Evolutionary conservation across 1,140 invertebrate species (phyloP).

Genomic region (Caligus rogercresseyi): DNA sequence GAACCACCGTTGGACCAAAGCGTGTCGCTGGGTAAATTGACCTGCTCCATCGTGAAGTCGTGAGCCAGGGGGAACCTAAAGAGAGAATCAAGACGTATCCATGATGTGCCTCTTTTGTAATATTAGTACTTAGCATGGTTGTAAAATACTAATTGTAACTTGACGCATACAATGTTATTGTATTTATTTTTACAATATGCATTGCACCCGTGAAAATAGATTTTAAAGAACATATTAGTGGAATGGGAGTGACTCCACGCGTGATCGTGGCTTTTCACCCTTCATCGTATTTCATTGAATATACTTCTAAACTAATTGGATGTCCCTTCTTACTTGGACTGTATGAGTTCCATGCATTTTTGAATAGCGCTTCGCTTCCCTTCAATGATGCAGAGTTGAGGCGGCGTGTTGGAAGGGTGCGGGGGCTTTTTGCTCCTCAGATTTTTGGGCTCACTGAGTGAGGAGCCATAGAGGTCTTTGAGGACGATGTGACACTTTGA

Average conservation of each 20-base stretch:
- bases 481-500: conserved; percentile 57
- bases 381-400: conserved; percentile 27
- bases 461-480: conserved; percentile 52
- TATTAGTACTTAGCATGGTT: too few relatives aligned
- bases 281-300: too few relatives aligned
- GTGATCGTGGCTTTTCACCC: too few relatives aligned
- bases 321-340: conserved; percentile 40
- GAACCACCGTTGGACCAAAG: conserved; percentile 19
- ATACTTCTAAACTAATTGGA: too few relatives aligned
- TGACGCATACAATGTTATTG: too few relatives aligned
- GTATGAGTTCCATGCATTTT: conserved; percentile 57
- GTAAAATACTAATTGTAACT: too few relatives aligned
- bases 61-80: conserved; percentile 48
- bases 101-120: too few relatives aligned
- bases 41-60: conserved; percentile 54
- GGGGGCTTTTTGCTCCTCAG: conserved; percentile 18
- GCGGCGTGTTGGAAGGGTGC: conserved; percentile 21
- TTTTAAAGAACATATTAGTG: neutral
- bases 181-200: too few relatives aligned
- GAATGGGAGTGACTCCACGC: neutral
- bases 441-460: conserved; percentile 68
- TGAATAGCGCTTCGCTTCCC: conserved; percentile 52
- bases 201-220: neutral
- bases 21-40: conserved; percentile 30
- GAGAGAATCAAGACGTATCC: neutral